These are phyloP conservation scores for Dinocampus coccinellae DNA, from an alignment of 2,888 invertebrate genomes.

Conservation along the genomic window DNA sequence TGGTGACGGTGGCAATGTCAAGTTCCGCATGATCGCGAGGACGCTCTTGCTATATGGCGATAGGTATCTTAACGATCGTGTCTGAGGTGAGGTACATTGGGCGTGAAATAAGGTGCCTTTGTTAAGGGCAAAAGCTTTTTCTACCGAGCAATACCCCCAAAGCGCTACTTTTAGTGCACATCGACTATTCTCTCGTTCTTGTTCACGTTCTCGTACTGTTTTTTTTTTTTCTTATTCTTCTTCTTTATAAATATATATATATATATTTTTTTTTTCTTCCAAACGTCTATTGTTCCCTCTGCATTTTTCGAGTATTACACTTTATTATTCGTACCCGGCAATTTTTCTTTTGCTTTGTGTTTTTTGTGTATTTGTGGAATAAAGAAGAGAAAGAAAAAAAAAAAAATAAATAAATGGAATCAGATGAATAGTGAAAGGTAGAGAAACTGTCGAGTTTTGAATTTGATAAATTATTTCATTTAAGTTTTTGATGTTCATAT, in stretches of 20 bases:
- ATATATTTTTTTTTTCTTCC: neutral
- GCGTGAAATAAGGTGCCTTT: conserved; percentile 63
- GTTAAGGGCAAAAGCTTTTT: conserved; percentile 49
- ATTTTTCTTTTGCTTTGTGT: conserved; percentile 9
- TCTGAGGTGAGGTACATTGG: conserved; percentile 60
- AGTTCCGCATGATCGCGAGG: conserved; percentile 41
- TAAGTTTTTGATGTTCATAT: no score
- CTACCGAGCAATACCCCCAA: conserved; percentile 28
- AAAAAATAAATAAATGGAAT: no score
- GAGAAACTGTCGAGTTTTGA: no score
- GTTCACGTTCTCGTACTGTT: neutral
- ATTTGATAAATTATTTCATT: no score
- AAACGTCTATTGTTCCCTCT: conserved; percentile 33
- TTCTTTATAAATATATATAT: neutral
- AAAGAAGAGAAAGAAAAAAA: no score
- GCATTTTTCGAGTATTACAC: conserved; percentile 20
- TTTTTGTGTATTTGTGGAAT: neutral
- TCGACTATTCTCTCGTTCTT: neutral
- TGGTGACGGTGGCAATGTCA: neutral
- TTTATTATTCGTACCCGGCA: neutral
- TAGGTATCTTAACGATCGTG: conserved; percentile 65
- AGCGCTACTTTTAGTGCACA: conserved; percentile 10
- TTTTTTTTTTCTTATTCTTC: neutral
- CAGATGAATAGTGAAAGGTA: no score
- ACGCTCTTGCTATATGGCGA: conserved; percentile 39